These are phyloP conservation scores for Halichoerus grypus DNA, from an alignment of 2,113 vertebrate species.

Conservation along the genomic window DNA sequence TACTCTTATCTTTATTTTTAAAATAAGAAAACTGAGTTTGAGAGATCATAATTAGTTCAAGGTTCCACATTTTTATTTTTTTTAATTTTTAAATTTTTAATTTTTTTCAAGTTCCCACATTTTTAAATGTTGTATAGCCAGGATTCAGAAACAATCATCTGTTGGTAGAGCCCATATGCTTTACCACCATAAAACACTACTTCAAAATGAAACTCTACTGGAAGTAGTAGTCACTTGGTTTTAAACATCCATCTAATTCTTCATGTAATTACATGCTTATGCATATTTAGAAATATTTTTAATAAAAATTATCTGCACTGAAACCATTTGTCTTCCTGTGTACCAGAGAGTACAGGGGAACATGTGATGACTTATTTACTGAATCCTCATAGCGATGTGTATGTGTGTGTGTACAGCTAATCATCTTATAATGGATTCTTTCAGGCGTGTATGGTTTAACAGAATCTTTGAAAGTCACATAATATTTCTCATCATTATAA, in stretches of 20 bases:
- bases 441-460: background rate
- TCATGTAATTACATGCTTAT: background rate
- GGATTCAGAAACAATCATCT: background rate
- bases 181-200: background rate
- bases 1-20: background rate
- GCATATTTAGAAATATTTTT: slow-evolving; percentile 23
- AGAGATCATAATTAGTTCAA: background rate
- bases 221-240: background rate
- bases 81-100: background rate
- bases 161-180: background rate
- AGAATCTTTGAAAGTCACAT: background rate
- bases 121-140: background rate
- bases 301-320: background rate
- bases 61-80: background rate
- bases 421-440: background rate
- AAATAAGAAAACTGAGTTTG: slow-evolving; percentile 54
- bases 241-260: background rate
- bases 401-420: background rate
- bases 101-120: background rate
- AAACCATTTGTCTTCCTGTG: background rate
- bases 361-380: background rate
- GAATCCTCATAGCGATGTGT: background rate
- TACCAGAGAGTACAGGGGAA: background rate
- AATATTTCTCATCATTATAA: background rate
- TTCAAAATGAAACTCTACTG: background rate